These are phyloP conservation scores for Acyrthosiphon pisum DNA, from an alignment of 1,140 invertebrate species.

Conservation along the genomic window DNA sequence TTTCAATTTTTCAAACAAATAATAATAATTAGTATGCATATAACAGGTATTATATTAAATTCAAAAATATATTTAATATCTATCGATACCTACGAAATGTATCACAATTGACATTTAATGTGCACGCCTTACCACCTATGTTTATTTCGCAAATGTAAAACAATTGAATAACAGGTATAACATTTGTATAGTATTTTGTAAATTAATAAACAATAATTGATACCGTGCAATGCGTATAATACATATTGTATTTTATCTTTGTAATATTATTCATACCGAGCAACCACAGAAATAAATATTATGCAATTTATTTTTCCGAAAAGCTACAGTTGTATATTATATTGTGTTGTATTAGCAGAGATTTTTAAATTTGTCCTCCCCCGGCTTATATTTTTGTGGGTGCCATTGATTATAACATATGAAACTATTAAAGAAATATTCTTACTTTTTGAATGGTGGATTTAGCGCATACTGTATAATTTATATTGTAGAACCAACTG, in stretches of 20 bases:
- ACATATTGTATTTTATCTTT: no score
- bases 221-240: no score
- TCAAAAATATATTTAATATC: background rate
- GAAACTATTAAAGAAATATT: background rate
- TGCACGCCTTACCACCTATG: background rate
- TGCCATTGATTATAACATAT: background rate
- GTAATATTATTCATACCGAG: no score
- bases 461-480: background rate
- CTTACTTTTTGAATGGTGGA: background rate
- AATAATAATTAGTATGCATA: background rate
- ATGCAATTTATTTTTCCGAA: no score
- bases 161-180: background rate
- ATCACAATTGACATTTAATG: background rate
- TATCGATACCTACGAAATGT: background rate
- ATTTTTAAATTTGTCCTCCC: no score
- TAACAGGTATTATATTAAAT: background rate
- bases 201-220: background rate
- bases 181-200: background rate
- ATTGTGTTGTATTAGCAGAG: no score
- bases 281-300: no score
- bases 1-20: background rate
- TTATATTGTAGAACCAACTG: background rate
- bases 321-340: no score
- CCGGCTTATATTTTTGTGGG: no score
- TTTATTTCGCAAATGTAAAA: background rate